Evolutionary conservation across 2,113 vertebrate species (phyloP).

Genomic region (cattle (Bos taurus)): ARS-UCD2.0 NC_037347.1:56372501-56373000

Average conservation of each 20-base stretch:
- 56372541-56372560: no score
- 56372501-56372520: background rate
- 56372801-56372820: background rate
- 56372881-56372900: background rate
- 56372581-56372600: background rate
- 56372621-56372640: background rate
- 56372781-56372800: background rate
- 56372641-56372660: background rate
- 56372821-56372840: background rate
- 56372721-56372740: background rate
- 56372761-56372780: background rate
- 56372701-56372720: background rate
- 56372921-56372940: background rate
- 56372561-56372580: background rate
- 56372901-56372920: background rate
- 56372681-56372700: fast-evolving
- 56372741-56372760: background rate
- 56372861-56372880: background rate
- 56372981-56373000: background rate
- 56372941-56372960: background rate
- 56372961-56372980: background rate
- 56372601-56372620: background rate
- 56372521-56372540: background rate
- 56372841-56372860: background rate
- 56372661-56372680: background rate